phyloP scores from a whole-genome alignment of 2,113 vertebrate genomes.

The Ardeotis arabs region DNA sequence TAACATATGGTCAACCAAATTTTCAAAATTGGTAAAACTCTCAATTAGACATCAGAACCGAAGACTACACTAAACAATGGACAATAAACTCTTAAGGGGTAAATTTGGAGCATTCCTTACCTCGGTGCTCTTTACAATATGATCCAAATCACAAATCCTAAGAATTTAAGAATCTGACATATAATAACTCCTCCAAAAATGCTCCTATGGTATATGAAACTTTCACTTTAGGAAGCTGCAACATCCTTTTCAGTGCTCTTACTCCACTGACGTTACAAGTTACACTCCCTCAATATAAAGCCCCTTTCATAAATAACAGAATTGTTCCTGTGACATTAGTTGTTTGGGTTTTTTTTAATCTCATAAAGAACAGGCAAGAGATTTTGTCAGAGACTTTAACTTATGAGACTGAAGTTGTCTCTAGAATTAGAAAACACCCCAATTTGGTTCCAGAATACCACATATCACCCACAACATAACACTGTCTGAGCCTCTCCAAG shows the following conservation, averaged over 20 bases:
- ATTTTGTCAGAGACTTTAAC: neutral
- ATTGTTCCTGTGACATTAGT: neutral
- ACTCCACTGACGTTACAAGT: neutral
- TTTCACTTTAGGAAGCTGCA: neutral
- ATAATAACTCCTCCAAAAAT: neutral
- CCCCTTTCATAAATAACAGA: neutral
- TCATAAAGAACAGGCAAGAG: neutral
- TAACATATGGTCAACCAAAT: accelerated
- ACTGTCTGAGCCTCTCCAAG: neutral
- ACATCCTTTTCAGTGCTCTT: neutral
- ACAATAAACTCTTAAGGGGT: neutral
- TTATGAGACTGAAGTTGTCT: neutral
- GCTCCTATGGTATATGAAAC: neutral
- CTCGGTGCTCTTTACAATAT: neutral
- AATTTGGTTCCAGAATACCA: neutral
- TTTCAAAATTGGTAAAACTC: neutral
- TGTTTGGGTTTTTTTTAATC: neutral
- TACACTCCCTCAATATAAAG: neutral
- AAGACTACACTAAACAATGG: neutral
- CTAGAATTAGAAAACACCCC: neutral
- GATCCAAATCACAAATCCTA: neutral
- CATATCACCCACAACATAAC: neutral
- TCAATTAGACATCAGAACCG: neutral
- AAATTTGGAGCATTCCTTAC: neutral
- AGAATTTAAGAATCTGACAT: neutral